These are phyloP conservation scores for Chelon labrosus DNA, from an alignment of 2,797 vertebrate species.

Conservation along the genomic window DNA sequence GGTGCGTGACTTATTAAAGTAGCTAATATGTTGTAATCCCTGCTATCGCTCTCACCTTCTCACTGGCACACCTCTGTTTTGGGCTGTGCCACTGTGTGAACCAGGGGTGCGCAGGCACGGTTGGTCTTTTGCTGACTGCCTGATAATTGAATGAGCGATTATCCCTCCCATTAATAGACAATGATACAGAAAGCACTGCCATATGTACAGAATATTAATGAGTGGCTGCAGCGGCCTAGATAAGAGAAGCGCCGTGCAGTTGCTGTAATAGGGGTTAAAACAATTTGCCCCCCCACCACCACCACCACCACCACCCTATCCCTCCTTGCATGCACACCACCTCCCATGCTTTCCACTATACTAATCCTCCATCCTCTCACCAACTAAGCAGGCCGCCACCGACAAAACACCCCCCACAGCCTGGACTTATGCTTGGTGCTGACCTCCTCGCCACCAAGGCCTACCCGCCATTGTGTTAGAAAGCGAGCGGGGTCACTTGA, in stretches of 20 bases:
- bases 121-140: constrained; percentile 93
- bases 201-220: constrained; percentile 99
- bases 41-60: constrained; percentile 90
- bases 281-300: constrained; percentile 79
- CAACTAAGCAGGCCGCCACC: constrained; percentile 59
- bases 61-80: constrained; percentile 85
- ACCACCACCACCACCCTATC: constrained; percentile 38
- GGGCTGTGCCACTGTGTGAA: constrained; percentile 83
- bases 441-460: constrained; percentile 70
- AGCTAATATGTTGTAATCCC: constrained; percentile 91
- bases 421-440: constrained; percentile 60
- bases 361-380: constrained; percentile 74
- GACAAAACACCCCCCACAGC: constrained; percentile 51
- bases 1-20: constrained; percentile 79
- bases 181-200: constrained; percentile 94
- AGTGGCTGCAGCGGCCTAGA: constrained; percentile 95
- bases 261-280: constrained; percentile 87
- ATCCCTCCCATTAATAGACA: constrained; percentile 98
- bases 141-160: constrained; percentile 99
- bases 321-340: constrained; percentile 26
- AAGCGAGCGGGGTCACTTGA: constrained; percentile 56
- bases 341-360: constrained; percentile 48
- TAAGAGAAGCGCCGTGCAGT: constrained; percentile 86
- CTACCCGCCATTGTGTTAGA: constrained; percentile 57
- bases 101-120: constrained; percentile 77